A percentile compares a stretch with the other conserved stretches of the same genome.
These are phyloP conservation scores for Meloidogyne hapla DNA, from an alignment of 1,140 invertebrate species.

Conservation along the genomic window DNA sequence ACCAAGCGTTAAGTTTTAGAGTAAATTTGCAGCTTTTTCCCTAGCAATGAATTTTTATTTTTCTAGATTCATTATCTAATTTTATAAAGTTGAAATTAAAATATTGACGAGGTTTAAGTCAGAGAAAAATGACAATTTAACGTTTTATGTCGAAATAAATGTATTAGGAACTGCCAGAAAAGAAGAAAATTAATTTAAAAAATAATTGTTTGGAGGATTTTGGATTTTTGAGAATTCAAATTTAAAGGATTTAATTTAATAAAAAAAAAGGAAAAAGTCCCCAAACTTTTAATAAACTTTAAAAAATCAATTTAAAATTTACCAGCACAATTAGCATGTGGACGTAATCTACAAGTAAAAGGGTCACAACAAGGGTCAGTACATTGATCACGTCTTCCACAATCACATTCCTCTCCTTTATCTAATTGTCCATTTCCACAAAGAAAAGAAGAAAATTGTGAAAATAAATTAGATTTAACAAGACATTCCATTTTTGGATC, in stretches of 20 bases:
- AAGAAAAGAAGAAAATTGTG: slow-evolving; percentile 53
- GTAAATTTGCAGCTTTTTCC: no score
- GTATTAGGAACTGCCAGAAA: neutral
- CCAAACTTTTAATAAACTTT: neutral
- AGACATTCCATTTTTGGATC: slow-evolving; percentile 39
- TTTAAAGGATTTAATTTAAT: no score
- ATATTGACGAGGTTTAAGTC: no score
- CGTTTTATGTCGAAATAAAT: no score
- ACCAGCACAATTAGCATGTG: slow-evolving; percentile 61
- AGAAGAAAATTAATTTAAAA: neutral
- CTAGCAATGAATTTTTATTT: no score
- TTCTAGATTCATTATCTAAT: no score
- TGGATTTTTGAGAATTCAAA: no score
- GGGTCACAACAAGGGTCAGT: slow-evolving; percentile 62
- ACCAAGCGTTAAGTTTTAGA: neutral
- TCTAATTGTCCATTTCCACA: slow-evolving; percentile 63
- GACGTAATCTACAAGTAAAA: slow-evolving; percentile 57
- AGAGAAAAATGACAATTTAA: no score
- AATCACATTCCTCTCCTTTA: slow-evolving; percentile 60
- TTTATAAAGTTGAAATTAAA: no score
- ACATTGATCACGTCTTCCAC: slow-evolving; percentile 60
- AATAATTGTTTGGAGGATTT: no score
- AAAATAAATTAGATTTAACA: slow-evolving; percentile 58
- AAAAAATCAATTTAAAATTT: neutral
- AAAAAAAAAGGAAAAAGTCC: no score